Evolutionary conservation across 1,140 invertebrate species (phyloP).

Genomic region (Dolichoris vasculosae): DNA sequence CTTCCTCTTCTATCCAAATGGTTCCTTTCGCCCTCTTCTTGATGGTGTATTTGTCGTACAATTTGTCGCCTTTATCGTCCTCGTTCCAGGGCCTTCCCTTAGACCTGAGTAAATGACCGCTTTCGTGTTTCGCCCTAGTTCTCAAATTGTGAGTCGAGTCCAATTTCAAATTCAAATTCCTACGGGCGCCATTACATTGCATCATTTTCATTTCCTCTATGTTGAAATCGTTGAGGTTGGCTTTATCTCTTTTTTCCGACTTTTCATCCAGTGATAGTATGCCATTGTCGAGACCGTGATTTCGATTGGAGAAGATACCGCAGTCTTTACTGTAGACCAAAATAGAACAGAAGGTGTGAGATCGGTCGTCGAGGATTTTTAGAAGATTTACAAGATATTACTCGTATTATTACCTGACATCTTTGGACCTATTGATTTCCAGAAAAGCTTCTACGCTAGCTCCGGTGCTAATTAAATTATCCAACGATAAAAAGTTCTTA

Average conservation of each 20-base stretch:
- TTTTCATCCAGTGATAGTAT: slow-evolving; percentile 64
- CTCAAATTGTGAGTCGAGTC: slow-evolving; percentile 71
- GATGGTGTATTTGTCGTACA: slow-evolving; percentile 70
- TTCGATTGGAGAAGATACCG: slow-evolving; percentile 65
- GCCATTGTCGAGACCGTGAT: slow-evolving; percentile 64
- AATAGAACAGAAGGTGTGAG: no score
- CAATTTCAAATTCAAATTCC: slow-evolving; percentile 68
- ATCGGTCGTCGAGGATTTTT: no score
- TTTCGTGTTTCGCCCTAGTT: slow-evolving; percentile 70
- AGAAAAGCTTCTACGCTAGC: slow-evolving; percentile 79
- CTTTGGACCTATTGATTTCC: slow-evolving; percentile 71
- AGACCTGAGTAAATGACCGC: slow-evolving; percentile 70
- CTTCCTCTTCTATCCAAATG: slow-evolving; percentile 71
- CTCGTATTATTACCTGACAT: slow-evolving; percentile 65
- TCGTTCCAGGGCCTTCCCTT: slow-evolving; percentile 70
- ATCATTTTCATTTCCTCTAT: slow-evolving; percentile 70
- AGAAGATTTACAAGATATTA: no score
- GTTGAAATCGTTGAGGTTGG: slow-evolving; percentile 60
- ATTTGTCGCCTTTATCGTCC: slow-evolving; percentile 61
- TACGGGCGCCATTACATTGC: slow-evolving; percentile 70
- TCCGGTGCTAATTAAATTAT: slow-evolving; percentile 79
- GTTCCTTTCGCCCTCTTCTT: slow-evolving; percentile 72
- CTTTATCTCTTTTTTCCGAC: slow-evolving; percentile 62
- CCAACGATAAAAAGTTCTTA: slow-evolving; percentile 81
- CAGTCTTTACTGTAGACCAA: slow-evolving; percentile 67